These are phyloP conservation scores for Pomatorhinus ruficollis DNA, from an alignment of 2,113 vertebrate species.

Conservation along the genomic window DNA sequence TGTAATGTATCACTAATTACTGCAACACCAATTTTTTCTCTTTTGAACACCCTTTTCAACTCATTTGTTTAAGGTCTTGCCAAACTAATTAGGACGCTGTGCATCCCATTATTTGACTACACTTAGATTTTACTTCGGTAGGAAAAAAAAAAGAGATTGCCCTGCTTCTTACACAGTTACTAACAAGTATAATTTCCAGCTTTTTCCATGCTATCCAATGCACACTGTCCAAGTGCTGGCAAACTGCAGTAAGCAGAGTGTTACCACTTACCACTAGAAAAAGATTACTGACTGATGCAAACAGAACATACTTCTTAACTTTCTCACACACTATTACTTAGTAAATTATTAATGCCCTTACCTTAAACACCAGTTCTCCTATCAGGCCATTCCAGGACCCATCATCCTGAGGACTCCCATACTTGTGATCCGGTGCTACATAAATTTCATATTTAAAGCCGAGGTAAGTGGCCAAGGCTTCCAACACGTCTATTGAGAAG, in stretches of 20 bases:
- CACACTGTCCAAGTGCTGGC: neutral
- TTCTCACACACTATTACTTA: neutral
- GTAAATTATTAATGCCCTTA: conserved; percentile 62
- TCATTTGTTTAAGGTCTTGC: conserved; percentile 1
- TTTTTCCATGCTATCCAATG: neutral
- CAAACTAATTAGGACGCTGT: conserved; percentile 20
- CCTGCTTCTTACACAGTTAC: neutral
- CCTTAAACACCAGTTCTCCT: conserved; percentile 96
- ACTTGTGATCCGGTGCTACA: conserved; percentile 94
- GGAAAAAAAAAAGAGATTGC: neutral
- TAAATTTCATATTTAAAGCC: conserved; percentile 99
- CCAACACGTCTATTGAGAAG: conserved; percentile 95
- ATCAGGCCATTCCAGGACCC: conserved; percentile 96
- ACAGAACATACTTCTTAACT: neutral
- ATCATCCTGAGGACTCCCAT: conserved; percentile 91
- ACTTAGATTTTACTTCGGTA: neutral
- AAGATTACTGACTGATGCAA: neutral
- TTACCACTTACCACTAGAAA: neutral
- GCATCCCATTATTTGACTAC: neutral
- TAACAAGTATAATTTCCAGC: neutral
- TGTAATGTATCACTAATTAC: conserved; percentile 28
- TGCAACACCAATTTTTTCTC: neutral
- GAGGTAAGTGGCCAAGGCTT: conserved; percentile 93
- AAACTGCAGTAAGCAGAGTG: neutral
- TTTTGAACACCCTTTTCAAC: neutral